Evolutionary conservation across 2,797 vertebrate species (phyloP), one percentile per base, ranked within the genome.

Genomic region (Acipenser ruthenus): DNA sequence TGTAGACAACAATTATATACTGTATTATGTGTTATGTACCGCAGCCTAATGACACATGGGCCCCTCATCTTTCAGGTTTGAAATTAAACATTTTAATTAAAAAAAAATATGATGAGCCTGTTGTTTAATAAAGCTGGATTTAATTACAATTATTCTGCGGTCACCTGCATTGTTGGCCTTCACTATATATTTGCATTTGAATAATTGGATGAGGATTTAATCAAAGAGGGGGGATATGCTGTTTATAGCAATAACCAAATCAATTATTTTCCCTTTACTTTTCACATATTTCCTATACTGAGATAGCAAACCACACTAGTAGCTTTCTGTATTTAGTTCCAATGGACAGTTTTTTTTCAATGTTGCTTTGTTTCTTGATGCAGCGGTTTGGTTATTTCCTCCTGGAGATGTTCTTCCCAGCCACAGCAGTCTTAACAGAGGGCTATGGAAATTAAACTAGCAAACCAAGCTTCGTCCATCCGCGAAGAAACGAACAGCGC

Each of bases 401-500:
- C 8, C 58, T 10, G 18, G 7, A 62, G 6, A 62, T 37, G 52
- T 62, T 18, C 60, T 62, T 6, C 2, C 60, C 60, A 62, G 18
- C 23, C 15, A 23, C 60, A 62, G 60, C 12, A 10, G 12, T 58
- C 60, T 62, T 62, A 62, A 62, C 23, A 71, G 79, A 83, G 79
- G 83, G 76, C 80, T 79, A 70, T 73, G 74, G 74, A 83, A 87
- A 90, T 90, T 88, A 85, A 89, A 87, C 88, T 88, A 87, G 84
- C 63, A 75, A 84, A 88, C 77, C 86, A 84, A 86, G 87, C 88
- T 87, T 88, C 84, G 84, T 88, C 87, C 87, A 85, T 88, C 88
- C 85, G 23, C 87, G 87, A 84, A 84, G 82, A 88, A 90, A 89
- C 87, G 87, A 88, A 86, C 84, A 81, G 85, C 85, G 85, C 85